Percentiles rank a stretch among this genome's conserved stretches.
Conservation (phyloP, 2,797 vertebrate species). For the Rhinichthys osculus region DNA sequence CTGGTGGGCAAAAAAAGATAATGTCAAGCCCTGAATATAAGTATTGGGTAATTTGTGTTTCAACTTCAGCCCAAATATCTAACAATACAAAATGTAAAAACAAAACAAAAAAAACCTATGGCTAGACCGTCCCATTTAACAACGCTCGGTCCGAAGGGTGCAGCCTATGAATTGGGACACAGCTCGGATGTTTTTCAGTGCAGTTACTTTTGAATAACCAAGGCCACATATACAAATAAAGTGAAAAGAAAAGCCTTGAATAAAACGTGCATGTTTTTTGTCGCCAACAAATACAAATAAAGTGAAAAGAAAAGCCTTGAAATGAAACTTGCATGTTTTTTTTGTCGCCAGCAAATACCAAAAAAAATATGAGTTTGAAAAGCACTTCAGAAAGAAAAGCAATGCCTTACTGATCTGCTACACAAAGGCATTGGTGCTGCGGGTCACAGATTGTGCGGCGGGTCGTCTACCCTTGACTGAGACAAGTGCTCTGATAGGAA, state of each 20-base stretch:
- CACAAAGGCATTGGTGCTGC: background rate
- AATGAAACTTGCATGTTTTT: background rate
- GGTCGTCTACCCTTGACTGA: background rate
- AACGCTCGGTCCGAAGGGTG: fast-evolving
- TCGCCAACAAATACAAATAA: background rate
- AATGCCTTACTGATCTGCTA: background rate
- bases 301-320: background rate
- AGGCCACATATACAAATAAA: background rate
- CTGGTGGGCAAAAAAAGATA: too few relatives aligned
- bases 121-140: background rate
- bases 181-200: background rate
- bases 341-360: background rate
- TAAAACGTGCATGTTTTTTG: background rate
- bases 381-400: background rate
- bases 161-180: background rate
- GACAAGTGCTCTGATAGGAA: constrained; percentile 1
- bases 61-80: too few relatives aligned
- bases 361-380: background rate
- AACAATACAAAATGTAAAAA: too few relatives aligned
- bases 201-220: background rate
- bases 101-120: background rate
- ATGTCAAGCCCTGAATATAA: too few relatives aligned
- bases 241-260: background rate
- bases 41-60: too few relatives aligned
- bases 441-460: background rate